Evolutionary conservation across 2,113 vertebrate genomes (phyloP).

Genomic region (Dasyurus viverrinus): DNA sequence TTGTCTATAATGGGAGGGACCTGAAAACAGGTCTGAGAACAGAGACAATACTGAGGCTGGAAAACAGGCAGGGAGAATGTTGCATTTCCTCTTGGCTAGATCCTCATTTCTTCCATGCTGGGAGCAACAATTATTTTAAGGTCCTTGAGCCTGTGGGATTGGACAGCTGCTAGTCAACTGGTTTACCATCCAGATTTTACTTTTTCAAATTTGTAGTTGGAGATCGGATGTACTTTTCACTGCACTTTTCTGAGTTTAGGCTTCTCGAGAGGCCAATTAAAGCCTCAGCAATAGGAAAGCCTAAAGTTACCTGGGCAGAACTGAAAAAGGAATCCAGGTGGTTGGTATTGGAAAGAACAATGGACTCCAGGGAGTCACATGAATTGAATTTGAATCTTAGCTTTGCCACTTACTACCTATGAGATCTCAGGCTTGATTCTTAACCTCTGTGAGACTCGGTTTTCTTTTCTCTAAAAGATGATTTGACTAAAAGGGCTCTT

Average conservation of each 20-base stretch:
- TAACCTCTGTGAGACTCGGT: neutral
- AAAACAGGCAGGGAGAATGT: neutral
- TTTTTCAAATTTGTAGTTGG: neutral
- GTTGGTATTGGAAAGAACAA: neutral
- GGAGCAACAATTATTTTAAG: neutral
- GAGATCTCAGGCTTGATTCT: neutral
- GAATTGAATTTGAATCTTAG: neutral
- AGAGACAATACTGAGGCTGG: neutral
- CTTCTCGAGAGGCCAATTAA: neutral
- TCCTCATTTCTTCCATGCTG: neutral
- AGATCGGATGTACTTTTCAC: neutral
- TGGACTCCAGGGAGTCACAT: neutral
- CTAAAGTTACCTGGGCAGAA: neutral
- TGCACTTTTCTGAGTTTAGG: neutral
- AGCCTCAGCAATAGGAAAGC: neutral
- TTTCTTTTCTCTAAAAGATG: too few relatives aligned
- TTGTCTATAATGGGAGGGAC: neutral
- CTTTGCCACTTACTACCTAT: neutral
- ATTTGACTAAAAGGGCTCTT: neutral
- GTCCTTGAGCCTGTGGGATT: neutral
- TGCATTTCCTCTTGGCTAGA: neutral
- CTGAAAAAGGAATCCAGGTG: neutral
- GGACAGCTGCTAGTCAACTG: neutral
- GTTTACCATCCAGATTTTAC: neutral
- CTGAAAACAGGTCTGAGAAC: neutral